Evolutionary conservation across 2,888 invertebrate species (phyloP).

Genomic region (Dioctria rufipes): DNA sequence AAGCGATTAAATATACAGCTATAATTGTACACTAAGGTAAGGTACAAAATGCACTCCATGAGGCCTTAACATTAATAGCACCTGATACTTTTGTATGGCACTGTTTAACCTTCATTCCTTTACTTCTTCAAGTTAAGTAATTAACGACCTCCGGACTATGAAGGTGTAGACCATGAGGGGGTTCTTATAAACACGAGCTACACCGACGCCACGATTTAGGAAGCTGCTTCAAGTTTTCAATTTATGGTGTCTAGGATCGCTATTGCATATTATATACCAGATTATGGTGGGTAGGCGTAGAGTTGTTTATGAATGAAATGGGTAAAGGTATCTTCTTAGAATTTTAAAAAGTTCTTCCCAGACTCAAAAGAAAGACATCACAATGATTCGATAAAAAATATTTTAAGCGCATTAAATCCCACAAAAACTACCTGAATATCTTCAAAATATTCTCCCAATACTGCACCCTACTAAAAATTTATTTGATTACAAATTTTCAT

Average conservation of each 20-base stretch:
- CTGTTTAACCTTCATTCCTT: not conserved
- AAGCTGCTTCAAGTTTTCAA: conserved; percentile 21
- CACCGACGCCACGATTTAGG: not conserved
- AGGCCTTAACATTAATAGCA: conserved; percentile 21
- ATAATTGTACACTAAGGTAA: not conserved
- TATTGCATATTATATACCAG: not conserved
- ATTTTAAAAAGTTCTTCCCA: too few relatives aligned
- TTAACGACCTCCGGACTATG: not conserved
- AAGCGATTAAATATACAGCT: conserved; percentile 11
- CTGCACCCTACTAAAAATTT: not conserved
- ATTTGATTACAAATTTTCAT: not conserved
- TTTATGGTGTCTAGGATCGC: conserved; percentile 13
- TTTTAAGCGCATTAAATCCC: too few relatives aligned
- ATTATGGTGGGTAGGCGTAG: conserved; percentile 15
- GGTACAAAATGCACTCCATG: not conserved
- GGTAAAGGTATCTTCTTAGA: too few relatives aligned
- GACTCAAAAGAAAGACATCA: too few relatives aligned
- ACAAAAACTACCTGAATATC: not conserved
- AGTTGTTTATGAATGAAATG: too few relatives aligned
- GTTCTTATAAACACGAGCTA: not conserved
- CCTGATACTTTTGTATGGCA: conserved; percentile 8
- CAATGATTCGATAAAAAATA: too few relatives aligned
- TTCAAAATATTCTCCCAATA: not conserved
- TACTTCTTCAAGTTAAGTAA: conserved; percentile 4
- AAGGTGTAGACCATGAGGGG: conserved; percentile 23